Conservation (phyloP, 2,113 vertebrate species). For the Haemorhous mexicanus region DNA sequence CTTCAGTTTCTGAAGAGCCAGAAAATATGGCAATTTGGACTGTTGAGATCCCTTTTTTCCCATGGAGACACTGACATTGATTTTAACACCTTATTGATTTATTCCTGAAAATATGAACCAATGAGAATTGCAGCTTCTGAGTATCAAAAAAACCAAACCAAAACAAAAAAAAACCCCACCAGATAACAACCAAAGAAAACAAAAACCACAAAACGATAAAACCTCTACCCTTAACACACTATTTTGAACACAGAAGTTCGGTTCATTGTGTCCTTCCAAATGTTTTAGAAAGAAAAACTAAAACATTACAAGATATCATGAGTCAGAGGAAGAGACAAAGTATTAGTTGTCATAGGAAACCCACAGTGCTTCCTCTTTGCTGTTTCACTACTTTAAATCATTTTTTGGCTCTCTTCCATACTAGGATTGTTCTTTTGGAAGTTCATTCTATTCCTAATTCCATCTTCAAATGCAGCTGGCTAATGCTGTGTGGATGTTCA, state of each 20-base stretch:
- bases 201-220: neutral
- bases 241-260: neutral
- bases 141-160: no score
- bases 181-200: neutral
- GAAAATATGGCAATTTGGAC: neutral
- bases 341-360: constrained; percentile 7
- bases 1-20: neutral
- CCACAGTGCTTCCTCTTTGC: neutral
- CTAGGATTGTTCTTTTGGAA: constrained; percentile 13
- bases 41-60: neutral
- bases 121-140: neutral
- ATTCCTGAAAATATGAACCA: neutral
- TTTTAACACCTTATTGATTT: neutral
- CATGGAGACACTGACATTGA: neutral
- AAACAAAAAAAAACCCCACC: neutral
- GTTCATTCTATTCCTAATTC: constrained; percentile 41
- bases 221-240: neutral
- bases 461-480: constrained; percentile 47
- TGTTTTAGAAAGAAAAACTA: neutral
- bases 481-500: constrained; percentile 14
- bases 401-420: constrained; percentile 32
- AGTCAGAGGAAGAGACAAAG: neutral
- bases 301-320: neutral
- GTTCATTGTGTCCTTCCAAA: neutral
- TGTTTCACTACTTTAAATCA: constrained; percentile 44